These are phyloP conservation scores for Mandrillus leucophaeus DNA, from an alignment of 2,113 vertebrate species.

Conservation along the genomic window DNA sequence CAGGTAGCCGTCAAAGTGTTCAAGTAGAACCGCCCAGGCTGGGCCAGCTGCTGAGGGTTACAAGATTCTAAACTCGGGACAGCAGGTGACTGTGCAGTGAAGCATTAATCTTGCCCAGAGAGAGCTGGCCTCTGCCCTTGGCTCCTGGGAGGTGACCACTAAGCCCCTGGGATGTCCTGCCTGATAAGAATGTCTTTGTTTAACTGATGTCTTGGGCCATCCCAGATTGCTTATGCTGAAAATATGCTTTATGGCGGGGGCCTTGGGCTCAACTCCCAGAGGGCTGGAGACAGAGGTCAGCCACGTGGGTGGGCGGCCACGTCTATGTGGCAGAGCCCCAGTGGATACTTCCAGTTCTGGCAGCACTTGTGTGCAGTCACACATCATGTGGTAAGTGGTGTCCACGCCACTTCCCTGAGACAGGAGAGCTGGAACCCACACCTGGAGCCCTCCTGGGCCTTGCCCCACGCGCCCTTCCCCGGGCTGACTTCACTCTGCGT, in stretches of 20 bases:
- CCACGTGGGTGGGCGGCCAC: neutral
- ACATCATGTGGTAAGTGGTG: neutral
- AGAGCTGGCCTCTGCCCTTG: neutral
- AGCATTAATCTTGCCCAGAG: neutral
- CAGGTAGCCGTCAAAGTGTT: neutral
- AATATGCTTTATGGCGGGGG: neutral
- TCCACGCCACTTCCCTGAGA: neutral
- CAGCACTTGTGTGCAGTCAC: neutral
- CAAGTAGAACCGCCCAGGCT: neutral
- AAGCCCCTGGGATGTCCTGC: neutral
- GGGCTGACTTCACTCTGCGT: fast-evolving
- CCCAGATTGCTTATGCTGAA: neutral
- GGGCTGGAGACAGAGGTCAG: neutral
- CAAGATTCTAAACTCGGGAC: neutral
- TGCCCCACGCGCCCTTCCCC: neutral
- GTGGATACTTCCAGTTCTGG: neutral
- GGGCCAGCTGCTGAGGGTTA: neutral
- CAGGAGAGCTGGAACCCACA: neutral
- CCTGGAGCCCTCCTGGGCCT: neutral
- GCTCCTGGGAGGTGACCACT: neutral
- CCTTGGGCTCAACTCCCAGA: neutral
- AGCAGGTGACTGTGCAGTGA: neutral
- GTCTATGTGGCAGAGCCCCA: neutral
- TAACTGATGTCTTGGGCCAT: neutral
- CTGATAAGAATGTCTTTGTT: neutral